phyloP scores from a whole-genome alignment of 64 coral and sea anemone species.

The Porites australiensis region DNA sequence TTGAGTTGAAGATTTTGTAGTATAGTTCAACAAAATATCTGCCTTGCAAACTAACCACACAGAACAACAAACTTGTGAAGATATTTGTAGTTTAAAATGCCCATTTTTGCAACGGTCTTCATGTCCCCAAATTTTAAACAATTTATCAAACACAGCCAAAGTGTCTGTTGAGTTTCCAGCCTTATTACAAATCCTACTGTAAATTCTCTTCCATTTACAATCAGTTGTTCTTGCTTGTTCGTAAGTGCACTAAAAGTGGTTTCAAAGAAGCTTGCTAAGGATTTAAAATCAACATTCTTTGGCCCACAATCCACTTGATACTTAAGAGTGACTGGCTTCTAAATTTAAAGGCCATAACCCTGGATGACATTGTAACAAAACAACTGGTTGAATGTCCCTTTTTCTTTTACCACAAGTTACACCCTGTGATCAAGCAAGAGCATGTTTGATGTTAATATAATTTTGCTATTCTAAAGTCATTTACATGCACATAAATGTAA shows the following conservation, averaged over 20 bases:
- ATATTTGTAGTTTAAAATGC: not conserved
- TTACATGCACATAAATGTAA: too few relatives aligned
- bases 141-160: slow-evolving; percentile 47
- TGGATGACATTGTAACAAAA: too few relatives aligned
- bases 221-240: not conserved
- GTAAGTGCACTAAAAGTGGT: not conserved
- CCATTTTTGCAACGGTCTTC: slow-evolving; percentile 8
- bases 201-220: not conserved
- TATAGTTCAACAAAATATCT: slow-evolving; percentile 7
- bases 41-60: slow-evolving; percentile 22
- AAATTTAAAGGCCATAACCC: too few relatives aligned
- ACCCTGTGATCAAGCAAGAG: not conserved
- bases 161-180: slow-evolving; percentile 3
- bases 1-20: not conserved
- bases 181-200: slow-evolving; percentile 30
- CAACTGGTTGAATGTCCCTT: too few relatives aligned
- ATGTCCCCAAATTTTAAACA: slow-evolving; percentile 8
- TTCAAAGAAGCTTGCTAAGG: slow-evolving; percentile 23
- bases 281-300: slow-evolving; percentile 36
- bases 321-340: too few relatives aligned
- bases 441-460: not conserved
- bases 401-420: too few relatives aligned
- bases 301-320: slow-evolving; percentile 57
- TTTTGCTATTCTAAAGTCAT: too few relatives aligned
- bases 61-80: slow-evolving; percentile 39